Base-by-base conservation (phyloP, 1,140 invertebrate species). In the Drosophila trapezifrons region DNA sequence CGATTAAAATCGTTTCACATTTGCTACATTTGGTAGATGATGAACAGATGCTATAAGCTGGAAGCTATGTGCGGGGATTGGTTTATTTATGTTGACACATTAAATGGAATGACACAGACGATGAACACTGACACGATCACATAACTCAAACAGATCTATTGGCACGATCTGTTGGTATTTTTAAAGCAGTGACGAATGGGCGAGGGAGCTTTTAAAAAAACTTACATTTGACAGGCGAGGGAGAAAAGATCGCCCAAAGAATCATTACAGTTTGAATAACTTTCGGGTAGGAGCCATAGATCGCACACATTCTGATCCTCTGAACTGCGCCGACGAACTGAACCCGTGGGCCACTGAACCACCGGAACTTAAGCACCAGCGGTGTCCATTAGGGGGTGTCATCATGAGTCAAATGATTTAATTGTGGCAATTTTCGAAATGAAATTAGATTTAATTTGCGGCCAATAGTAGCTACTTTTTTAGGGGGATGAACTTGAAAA, bases 401-500 rank as follows among this genome's bases (percentile, higher is more conserved):
- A 67, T 38, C 45, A 63, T 54, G 22, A 37, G 42, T 54, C 35
- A 54, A 60, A 49, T 76, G 55, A 20, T 67, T 87, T 86, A 86
- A 86, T 87, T 86, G 63, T 49, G 22, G 75, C 79, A 86, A 86
- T 86, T 87, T 78, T 66, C 71, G 8, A 70, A 78, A 82, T 87
- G 76, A 66, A 66, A 80, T 77, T 55, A 62, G 77, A 73, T 80
- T 76, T 56, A 63, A 64, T 74, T 63, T 67, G 17, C 20, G 17
- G 43, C 32, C 9, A 42, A 12, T 40, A 18, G 22, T 60, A 27
- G 32, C 18, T 8, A 2, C 22, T 74, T 78, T 60, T 73, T 52
- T 22, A 17, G 13, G 22, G 38, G 29, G 60, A 67, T 83, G 80
- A 83, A 83, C 80, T 83, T 83, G 80, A 83, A 83, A 83, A 76